phyloP scores from a whole-genome alignment of 2,888 invertebrate genomes.

The Lysandra bellargus region DNA sequence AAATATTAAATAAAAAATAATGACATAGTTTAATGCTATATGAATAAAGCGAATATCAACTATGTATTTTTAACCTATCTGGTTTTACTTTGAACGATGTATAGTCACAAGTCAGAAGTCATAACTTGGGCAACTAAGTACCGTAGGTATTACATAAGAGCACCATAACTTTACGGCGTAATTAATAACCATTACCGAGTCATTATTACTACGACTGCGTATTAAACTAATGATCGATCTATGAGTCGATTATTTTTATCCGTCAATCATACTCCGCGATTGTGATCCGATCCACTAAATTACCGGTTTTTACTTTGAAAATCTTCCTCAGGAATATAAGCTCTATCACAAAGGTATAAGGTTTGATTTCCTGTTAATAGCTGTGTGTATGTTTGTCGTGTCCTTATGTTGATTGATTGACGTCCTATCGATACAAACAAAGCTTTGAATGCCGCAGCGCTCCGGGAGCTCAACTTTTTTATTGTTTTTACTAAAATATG shows the following conservation, averaged over 20 bases:
- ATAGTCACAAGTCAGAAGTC: too few relatives aligned
- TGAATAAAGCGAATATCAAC: too few relatives aligned
- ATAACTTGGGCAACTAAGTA: too few relatives aligned
- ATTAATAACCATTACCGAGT: slow-evolving; percentile 37
- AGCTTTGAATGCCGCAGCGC: slow-evolving; percentile 55
- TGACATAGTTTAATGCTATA: too few relatives aligned
- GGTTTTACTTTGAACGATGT: too few relatives aligned
- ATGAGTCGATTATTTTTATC: slow-evolving; percentile 68
- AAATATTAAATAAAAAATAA: too few relatives aligned
- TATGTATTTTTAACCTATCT: too few relatives aligned
- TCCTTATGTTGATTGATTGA: slow-evolving; percentile 58
- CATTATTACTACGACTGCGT: slow-evolving; percentile 40
- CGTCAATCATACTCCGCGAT: slow-evolving; percentile 69
- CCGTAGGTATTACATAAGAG: not conserved
- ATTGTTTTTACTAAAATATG: slow-evolving; percentile 22
- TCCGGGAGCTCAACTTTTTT: slow-evolving; percentile 48
- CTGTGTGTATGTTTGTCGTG: slow-evolving; percentile 46
- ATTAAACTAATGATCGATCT: slow-evolving; percentile 57
- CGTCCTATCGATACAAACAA: slow-evolving; percentile 62
- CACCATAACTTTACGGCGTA: not conserved
- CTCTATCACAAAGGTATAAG: slow-evolving; percentile 29
- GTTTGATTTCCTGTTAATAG: slow-evolving; percentile 43
- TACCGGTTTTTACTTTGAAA: slow-evolving; percentile 33
- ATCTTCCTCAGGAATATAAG: not conserved
- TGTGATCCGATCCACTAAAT: slow-evolving; percentile 55